Conservation (phyloP, 2,113 vertebrate species). For the Rostratula benghalensis region DNA sequence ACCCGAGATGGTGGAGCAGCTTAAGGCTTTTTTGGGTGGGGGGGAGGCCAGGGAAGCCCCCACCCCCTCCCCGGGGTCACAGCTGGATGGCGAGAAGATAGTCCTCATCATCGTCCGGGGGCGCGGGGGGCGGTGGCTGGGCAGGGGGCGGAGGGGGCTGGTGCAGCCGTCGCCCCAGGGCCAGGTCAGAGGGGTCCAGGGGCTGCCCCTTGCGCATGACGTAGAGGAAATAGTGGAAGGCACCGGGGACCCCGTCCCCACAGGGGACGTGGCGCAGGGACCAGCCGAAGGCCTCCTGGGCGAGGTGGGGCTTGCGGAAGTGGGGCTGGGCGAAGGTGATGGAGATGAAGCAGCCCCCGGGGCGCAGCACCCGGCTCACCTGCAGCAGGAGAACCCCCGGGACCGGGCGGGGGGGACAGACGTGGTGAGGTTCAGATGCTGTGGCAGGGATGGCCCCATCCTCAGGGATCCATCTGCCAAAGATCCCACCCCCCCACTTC, state of each 20-base stretch:
- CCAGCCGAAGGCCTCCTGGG: conserved; percentile 80
- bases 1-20: neutral
- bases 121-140: neutral
- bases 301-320: conserved; percentile 84
- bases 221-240: conserved; percentile 87
- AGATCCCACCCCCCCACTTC: neutral
- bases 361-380: conserved; percentile 82
- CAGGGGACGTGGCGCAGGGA: conserved; percentile 80
- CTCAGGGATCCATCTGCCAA: neutral
- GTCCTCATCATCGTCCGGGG: conserved; percentile 76
- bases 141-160: neutral
- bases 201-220: conserved; percentile 83
- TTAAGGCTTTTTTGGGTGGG: neutral
- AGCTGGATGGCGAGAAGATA: conserved; percentile 84
- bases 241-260: conserved; percentile 67
- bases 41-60: neutral
- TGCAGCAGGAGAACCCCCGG: conserved; percentile 56
- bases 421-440: neutral
- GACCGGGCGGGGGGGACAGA: conserved; percentile 77
- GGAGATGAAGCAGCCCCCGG: conserved; percentile 84
- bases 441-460: neutral
- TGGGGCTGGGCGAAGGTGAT: conserved; percentile 86
- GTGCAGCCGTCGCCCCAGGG: conserved; percentile 71
- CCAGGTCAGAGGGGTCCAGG: conserved; percentile 76
- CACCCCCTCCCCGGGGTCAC: neutral